Base-by-base conservation (phyloP, 2,113 vertebrate genomes). In the Mixornis gularis region DNA sequence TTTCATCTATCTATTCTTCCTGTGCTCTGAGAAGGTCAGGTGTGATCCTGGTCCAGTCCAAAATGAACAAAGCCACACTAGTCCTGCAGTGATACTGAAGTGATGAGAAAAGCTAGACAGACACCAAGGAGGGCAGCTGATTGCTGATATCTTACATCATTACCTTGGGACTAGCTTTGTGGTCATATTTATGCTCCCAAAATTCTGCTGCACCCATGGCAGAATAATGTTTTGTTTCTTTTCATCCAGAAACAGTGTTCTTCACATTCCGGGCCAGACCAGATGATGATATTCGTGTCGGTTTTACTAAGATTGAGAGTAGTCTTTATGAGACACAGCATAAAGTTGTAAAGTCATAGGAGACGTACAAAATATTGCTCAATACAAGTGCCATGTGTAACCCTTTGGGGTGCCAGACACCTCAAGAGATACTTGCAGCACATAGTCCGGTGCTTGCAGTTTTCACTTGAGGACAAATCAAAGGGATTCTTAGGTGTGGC, bases 401-500 rank as follows among this genome's bases (percentile, higher is more conserved):
- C 5, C 6, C 19, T 71, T 73, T 70, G n/a, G 26, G 25, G 16
- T 30, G 10, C 5, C 43, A 59, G 22, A 36, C 2, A 17, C 6
- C 13, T 55, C 2, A n/a, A 63, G 41, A 26, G 2, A 5, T 17
- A 17, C 12, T 40, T 76, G 19, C 14, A 72, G 11, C 4, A 12
- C 2, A 3, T 13, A 6, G n/a, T 51, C 13, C 12, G 55, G 17
- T 32, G 3, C 5, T 59, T 59, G 6, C 4, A 43, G 6, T 44
- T 73, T 60, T 77, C 24, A 20, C 8, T 24, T 79, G n/a, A 71
- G 24, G 34, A 27, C 8, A 38, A 66, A 71, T 19, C 18, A 64
- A 26, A 40, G 2, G 1, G 2, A 10, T 46, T 55, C 5, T 46
- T 19, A 55, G 18, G 14, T 48, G 5, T 1, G 56, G 1, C 4